Conservation (phyloP, 2,797 vertebrate genomes). For the Tokudaia muenninki region DNA sequence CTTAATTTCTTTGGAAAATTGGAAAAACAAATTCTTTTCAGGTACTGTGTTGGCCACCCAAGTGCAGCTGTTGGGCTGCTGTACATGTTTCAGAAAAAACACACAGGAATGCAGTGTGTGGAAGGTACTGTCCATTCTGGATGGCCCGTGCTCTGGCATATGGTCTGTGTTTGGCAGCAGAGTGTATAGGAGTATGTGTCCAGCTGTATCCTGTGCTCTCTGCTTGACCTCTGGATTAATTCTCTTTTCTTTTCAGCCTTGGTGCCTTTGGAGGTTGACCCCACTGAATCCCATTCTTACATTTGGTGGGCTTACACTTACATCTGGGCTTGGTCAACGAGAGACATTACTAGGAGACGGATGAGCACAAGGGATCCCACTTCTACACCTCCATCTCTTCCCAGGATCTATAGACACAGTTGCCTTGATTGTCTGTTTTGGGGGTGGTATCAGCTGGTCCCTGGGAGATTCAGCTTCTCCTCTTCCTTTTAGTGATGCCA, state of each 20-base stretch:
- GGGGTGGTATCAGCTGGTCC: neutral
- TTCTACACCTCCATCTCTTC: neutral
- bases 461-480: neutral
- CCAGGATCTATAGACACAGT: neutral
- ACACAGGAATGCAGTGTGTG: neutral
- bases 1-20: conserved; percentile 81
- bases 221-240: fast-evolving
- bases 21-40: conserved; percentile 73
- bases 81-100: conserved; percentile 35
- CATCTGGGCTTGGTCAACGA: neutral
- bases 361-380: fast-evolving
- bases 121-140: neutral
- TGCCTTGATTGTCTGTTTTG: neutral
- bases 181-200: fast-evolving
- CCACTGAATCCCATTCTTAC: fast-evolving
- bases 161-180: neutral
- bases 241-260: neutral
- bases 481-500: fast-evolving
- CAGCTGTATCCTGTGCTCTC: too few species aligned
- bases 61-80: neutral
- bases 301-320: neutral
- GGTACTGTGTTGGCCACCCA: conserved; percentile 80
- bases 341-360: neutral
- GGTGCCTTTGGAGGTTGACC: neutral
- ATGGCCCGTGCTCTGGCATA: neutral